These are phyloP conservation scores for Automeris io DNA, from an alignment of 2,888 invertebrate species.

Conservation along the genomic window DNA sequence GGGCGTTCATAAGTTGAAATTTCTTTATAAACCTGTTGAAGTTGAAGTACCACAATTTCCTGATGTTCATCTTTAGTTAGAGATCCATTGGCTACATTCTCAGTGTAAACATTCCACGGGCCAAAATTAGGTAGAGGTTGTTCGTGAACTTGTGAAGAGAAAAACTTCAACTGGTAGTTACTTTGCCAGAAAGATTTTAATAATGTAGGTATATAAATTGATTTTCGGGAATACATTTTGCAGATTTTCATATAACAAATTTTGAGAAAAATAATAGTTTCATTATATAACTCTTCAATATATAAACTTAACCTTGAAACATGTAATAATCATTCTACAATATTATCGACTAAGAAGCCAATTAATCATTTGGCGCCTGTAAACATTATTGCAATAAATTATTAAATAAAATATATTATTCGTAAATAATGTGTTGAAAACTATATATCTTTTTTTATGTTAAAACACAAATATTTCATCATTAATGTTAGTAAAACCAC, in stretches of 20 bases:
- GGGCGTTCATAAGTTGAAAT: conserved; percentile 76
- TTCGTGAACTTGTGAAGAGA: conserved; percentile 45
- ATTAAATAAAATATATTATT: not conserved
- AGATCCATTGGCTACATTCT: conserved; percentile 77
- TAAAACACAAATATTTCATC: no score
- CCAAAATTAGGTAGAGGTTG: conserved; percentile 32
- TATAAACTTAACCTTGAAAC: conserved; percentile 24
- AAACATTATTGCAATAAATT: not conserved
- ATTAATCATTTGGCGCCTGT: not conserved
- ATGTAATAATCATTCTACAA: conserved; percentile 11
- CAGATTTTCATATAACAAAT: conserved; percentile 30
- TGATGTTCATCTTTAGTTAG: conserved; percentile 85
- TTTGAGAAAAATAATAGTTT: conserved; percentile 22
- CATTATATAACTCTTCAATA: conserved; percentile 37
- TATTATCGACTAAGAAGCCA: not conserved
- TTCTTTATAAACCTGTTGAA: conserved; percentile 83
- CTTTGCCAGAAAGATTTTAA: conserved; percentile 43
- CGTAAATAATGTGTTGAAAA: no score
- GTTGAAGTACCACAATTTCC: conserved; percentile 79
- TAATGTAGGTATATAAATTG: conserved; percentile 36
- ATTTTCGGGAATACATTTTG: conserved; percentile 45
- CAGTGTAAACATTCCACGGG: conserved; percentile 74
- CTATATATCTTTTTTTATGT: no score
- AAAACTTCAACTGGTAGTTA: conserved; percentile 45
- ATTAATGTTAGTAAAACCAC: no score